Conservation (phyloP, 2,113 vertebrate genomes). For the Clarias magur region DNA sequence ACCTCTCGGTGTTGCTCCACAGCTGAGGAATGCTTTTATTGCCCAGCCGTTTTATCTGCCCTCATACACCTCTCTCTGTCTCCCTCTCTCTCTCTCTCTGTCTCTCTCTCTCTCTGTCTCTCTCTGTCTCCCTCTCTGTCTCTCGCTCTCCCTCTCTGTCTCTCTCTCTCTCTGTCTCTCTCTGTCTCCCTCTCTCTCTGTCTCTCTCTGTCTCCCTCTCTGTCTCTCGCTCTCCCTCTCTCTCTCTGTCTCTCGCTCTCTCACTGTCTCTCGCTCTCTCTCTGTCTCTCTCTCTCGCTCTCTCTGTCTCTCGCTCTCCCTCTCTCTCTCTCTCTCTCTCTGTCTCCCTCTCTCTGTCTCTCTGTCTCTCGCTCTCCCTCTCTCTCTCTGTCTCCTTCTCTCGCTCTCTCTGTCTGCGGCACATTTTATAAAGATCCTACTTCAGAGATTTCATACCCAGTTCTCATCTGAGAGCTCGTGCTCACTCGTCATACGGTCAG, state of each 20-base stretch:
- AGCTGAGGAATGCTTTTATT: conserved; percentile 28
- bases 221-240: too few relatives aligned
- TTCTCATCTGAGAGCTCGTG: not conserved
- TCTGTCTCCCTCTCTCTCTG: not conserved
- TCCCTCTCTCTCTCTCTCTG: not conserved
- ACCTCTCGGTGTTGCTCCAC: conserved; percentile 18
- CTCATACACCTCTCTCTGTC: conserved; percentile 19
- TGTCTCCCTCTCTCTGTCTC: too few relatives aligned
- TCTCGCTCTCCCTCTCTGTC: too few relatives aligned
- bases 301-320: not conserved
- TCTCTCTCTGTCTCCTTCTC: not conserved
- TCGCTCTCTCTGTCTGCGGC: not conserved
- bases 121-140: too few relatives aligned
- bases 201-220: not conserved
- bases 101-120: too few relatives aligned
- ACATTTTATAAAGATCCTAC: not conserved
- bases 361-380: too few relatives aligned
- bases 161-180: too few relatives aligned
- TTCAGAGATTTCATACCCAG: not conserved
- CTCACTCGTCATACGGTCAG: not conserved
- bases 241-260: too few relatives aligned
- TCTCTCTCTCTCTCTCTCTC: not conserved
- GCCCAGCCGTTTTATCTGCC: conserved; percentile 6
- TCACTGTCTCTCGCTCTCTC: too few relatives aligned
- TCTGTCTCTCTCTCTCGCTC: too few relatives aligned